Evolutionary conservation across 2,888 invertebrate species (phyloP).

Genomic region (Chaetoderma sp.): DNA sequence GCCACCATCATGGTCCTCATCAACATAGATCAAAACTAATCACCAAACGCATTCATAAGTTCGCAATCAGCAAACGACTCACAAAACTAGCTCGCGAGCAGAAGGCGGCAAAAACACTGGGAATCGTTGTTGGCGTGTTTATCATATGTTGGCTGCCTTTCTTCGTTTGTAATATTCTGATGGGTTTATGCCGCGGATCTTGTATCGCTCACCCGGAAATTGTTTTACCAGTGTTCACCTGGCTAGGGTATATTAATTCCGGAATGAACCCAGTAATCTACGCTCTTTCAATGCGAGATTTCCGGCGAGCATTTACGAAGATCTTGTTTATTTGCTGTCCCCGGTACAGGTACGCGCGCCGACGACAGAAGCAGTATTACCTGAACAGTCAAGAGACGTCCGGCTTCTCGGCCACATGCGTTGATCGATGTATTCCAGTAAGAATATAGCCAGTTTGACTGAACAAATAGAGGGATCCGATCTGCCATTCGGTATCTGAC

Average conservation of each 20-base stretch:
- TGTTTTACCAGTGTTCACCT: slow-evolving; percentile 66
- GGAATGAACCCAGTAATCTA: slow-evolving; percentile 86
- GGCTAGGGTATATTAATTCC: slow-evolving; percentile 70
- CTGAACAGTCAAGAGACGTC: slow-evolving; percentile 49
- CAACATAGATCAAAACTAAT: slow-evolving; percentile 57
- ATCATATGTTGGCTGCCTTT: slow-evolving; percentile 98
- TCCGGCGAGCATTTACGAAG: slow-evolving; percentile 87
- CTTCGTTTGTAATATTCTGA: slow-evolving; percentile 92
- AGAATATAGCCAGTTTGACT: slow-evolving; percentile 33
- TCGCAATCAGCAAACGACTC: slow-evolving; percentile 90
- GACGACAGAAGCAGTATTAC: slow-evolving; percentile 35
- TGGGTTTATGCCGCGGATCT: slow-evolving; percentile 85
- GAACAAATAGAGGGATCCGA: too few relatives aligned
- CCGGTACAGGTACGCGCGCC: slow-evolving; percentile 43
- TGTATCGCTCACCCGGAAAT: slow-evolving; percentile 58
- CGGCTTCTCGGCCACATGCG: slow-evolving; percentile 44
- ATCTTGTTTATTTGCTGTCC: slow-evolving; percentile 78
- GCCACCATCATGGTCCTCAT: slow-evolving; percentile 46
- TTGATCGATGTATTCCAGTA: slow-evolving; percentile 37
- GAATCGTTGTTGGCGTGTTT: slow-evolving; percentile 97
- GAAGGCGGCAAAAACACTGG: slow-evolving; percentile 96
- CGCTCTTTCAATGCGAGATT: slow-evolving; percentile 98
- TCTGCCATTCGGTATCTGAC: too few relatives aligned
- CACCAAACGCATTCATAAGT: slow-evolving; percentile 72
- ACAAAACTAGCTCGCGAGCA: slow-evolving; percentile 97